Percentiles rank a stretch among this genome's conserved stretches.
Evolutionary conservation across 2,888 invertebrate species (phyloP).

Genomic region (Oasisia sp.): DNA sequence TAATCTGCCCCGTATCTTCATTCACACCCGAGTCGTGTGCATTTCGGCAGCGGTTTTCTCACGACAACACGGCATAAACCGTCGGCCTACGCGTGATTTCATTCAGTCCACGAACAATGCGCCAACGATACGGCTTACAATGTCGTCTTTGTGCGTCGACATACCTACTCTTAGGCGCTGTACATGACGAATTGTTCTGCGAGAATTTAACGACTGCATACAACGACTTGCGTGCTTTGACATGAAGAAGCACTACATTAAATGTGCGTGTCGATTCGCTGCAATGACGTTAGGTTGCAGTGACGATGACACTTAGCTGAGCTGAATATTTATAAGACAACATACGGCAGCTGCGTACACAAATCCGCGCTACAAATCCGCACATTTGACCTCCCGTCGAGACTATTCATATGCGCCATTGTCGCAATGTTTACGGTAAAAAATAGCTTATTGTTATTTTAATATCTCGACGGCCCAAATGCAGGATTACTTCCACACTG

Average conservation of each 20-base stretch:
- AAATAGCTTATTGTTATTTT: not conserved
- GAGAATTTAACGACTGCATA: not conserved
- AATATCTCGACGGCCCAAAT: not conserved
- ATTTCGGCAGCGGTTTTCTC: not conserved
- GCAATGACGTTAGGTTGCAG: not conserved
- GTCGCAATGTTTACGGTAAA: not conserved
- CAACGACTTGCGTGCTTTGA: not conserved
- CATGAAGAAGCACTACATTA: not conserved
- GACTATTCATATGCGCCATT: not conserved
- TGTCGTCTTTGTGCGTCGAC: not conserved
- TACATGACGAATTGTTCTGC: not conserved
- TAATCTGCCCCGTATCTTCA: not conserved
- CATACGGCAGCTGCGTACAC: not conserved
- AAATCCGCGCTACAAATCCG: not conserved
- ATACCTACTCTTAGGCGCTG: not conserved
- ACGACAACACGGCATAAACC: not conserved
- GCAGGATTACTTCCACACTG: not conserved
- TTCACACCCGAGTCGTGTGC: not conserved
- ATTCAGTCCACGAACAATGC: slow-evolving; percentile 6
- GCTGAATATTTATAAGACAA: slow-evolving; percentile 17
- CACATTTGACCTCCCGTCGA: not conserved
- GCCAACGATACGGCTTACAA: not conserved
- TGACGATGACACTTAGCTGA: not conserved
- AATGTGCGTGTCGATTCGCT: not conserved
- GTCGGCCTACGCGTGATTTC: not conserved